Base-by-base conservation (phyloP, 2,888 invertebrate genomes). In the Nipponacmea schrenckii region DNA sequence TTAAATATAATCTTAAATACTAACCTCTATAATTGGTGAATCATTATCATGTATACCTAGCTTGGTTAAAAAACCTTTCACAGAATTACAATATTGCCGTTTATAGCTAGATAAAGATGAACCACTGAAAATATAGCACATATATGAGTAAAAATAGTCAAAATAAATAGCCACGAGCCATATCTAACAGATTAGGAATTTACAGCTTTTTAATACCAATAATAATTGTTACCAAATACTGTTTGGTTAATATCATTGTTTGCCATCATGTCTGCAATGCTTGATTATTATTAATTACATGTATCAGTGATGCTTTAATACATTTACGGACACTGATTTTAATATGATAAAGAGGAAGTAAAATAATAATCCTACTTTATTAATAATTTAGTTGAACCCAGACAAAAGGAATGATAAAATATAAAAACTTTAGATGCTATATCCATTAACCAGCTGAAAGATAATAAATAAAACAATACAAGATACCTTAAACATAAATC, bases 321-420 rank as follows among this genome's bases (percentile, higher is more conserved):
- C 5, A 31, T 31, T 31, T 31, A 3, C 5, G 31, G 31, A 31
- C 31, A 31, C 31, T 31, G 2, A 31, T 31, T 31, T 3, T 8
- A 10, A 39, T 8, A 39, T 8, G 39, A 1, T 5, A 39, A 39
- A n/a, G n/a, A n/a, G n/a, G n/a, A n/a, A n/a, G n/a, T 7, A 39
- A 39, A 39, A 39, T 39, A 39, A 7, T 1, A 12, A 77, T n/a
- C 76, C 76, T 65, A 78, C 77, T 74, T 69, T 8, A 73, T 69
- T 8, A 74, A 70, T 39, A 73, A 74, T 1, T 76, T 76, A 12
- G 74, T 70, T n/a, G 75, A 72, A 10, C 78, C 74, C 27, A 78
- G 72, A 68, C 82, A 85, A 70, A 83, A 84, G 44, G 80, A 79
- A 69, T 87, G 87, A 75, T 84, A 87, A 76, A 83, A 87, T 56